Base-by-base conservation (phyloP, 2,888 invertebrate genomes). In the Dendrolimus pini region DNA sequence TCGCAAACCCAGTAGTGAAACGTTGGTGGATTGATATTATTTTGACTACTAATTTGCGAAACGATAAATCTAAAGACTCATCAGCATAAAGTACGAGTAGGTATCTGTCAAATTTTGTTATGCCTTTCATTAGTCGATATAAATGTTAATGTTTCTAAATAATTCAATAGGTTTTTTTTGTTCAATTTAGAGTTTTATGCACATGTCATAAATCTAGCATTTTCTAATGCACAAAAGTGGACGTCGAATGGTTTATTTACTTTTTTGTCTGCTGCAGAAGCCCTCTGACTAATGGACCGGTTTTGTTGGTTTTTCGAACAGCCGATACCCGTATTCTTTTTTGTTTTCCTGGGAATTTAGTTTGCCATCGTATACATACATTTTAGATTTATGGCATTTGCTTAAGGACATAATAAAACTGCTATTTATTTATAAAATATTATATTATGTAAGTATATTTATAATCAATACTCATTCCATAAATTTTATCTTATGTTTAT, bases 271-370 rank as follows among this genome's bases (percentile, higher is more conserved):
- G 74, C 64, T 65, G 64, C 71, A 70, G 72, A 75, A 78, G 74
- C 74, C 76, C 73, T 71, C 71, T 66, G 64, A 74, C 74, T 75
- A 78, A 77, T 75, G 77, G 80, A 85, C 86, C 82, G 82, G 83
- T 84, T 82, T 74, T 71, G 78, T 79, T 75, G 70, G 78, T 72
- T 80, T 80, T 80, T 77, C 72, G 74, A 76, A 70, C 71, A 68
- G 65, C 69, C 69, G 65, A 71, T 72, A 62, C 63, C 59, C 67
- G 69, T 69, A 70, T 68, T 70, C 30, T 75, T 77, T 67, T 71
- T 71, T 71, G 66, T 68, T 66, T 62, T 65, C 58, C 56, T 30
- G 13, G 41, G 54, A 58, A 58, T 52, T 56, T 55, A 47, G 52
- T 52, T 54, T 53, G 53, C 52, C 56, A 56, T 56, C 54, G 14